Percentiles rank a stretch among this genome's conserved stretches.
Conservation (phyloP, 2,888 invertebrate genomes). For the Nephrotoma flavescens region DNA sequence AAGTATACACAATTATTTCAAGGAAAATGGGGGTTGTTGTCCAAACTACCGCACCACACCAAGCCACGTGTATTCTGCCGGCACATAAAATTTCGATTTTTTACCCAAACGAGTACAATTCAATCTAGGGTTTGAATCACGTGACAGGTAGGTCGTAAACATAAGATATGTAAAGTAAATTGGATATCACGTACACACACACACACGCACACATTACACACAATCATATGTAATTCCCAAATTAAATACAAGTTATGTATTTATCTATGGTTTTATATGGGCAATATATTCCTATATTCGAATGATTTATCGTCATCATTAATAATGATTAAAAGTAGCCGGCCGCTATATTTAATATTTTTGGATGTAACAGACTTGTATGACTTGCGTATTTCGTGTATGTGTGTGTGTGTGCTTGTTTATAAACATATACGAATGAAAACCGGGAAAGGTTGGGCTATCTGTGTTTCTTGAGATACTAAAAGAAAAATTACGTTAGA, state of each 20-base stretch:
- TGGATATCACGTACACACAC: neutral
- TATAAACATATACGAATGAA: neutral
- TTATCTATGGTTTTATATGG: neutral
- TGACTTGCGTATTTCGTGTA: neutral
- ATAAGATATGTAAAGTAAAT: neutral
- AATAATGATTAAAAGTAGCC: neutral
- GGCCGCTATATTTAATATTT: neutral
- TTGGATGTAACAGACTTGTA: neutral
- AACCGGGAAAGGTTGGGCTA: neutral
- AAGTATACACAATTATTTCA: neutral
- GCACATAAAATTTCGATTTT: neutral
- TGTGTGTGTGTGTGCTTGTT: neutral
- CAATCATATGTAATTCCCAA: neutral
- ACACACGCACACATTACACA: neutral
- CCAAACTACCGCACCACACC: neutral
- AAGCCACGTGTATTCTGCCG: neutral
- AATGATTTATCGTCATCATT: neutral
- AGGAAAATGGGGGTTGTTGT: neutral
- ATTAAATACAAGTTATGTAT: neutral
- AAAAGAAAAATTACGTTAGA: neutral
- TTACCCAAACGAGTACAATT: neutral
- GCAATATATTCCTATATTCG: neutral
- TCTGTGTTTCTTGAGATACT: neutral
- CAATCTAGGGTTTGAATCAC: neutral
- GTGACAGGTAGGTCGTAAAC: neutral